Percentiles rank a stretch among this genome's conserved stretches.
These are phyloP conservation scores for Sardina pilchardus DNA, from an alignment of 2,113 vertebrate genomes.

Conservation along the genomic window DNA sequence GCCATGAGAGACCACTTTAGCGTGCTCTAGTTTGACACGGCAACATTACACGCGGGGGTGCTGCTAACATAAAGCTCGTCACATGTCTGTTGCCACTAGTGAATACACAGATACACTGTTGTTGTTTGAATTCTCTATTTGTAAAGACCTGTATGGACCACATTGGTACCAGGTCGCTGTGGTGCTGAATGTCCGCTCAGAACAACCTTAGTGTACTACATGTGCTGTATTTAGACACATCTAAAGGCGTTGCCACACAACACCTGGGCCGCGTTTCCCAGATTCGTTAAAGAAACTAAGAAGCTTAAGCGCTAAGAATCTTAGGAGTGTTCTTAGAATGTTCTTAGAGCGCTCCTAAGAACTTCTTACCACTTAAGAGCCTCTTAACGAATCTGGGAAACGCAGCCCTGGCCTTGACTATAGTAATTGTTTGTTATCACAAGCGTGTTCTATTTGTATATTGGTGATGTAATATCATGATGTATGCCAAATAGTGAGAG, in stretches of 20 bases:
- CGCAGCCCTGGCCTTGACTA: neutral
- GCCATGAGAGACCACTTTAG: neutral
- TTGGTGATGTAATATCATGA: neutral
- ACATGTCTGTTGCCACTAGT: neutral
- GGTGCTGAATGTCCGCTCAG: neutral
- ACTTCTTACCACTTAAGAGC: no score
- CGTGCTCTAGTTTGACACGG: neutral
- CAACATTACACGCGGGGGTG: neutral
- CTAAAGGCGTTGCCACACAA: neutral
- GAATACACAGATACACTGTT: neutral
- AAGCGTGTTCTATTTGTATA: neutral
- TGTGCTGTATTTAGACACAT: neutral
- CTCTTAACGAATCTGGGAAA: no score
- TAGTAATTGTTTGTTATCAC: neutral
- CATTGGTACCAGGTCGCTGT: constrained; percentile 2
- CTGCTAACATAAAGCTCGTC: neutral
- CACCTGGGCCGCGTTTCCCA: no score
- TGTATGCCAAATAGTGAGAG: neutral
- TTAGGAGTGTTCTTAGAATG: no score
- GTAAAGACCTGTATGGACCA: constrained; percentile 5
- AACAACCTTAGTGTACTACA: neutral
- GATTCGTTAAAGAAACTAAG: no score
- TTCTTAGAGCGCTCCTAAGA: no score
- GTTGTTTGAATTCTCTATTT: neutral
- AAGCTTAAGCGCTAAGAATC: no score